phyloP scores from a whole-genome alignment of 37 sponge, comb jelly and placozoan species.

The Eunapius fragilis region DNA sequence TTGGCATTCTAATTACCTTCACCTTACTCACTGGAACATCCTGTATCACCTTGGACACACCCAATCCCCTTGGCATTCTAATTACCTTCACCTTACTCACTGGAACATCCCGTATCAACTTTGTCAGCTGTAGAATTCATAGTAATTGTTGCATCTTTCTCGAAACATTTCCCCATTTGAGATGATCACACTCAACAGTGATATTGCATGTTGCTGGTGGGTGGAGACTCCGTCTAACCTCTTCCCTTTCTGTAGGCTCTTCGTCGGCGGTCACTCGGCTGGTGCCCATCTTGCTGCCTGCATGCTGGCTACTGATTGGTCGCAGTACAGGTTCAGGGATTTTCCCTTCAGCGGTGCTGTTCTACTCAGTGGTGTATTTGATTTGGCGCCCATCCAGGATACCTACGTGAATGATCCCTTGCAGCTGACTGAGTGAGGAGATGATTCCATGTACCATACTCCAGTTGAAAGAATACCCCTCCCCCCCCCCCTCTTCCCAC shows the following conservation, averaged over 20 bases:
- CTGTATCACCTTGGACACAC: no score
- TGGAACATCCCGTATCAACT: no score
- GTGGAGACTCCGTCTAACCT: neutral
- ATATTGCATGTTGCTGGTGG: no score
- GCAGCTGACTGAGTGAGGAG: constrained; percentile 21
- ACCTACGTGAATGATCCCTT: constrained; percentile 15
- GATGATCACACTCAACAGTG: no score
- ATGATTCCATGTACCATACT: neutral
- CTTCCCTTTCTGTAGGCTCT: constrained; percentile 2
- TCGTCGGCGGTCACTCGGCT: constrained; percentile 36
- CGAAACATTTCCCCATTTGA: no score
- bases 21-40: no score
- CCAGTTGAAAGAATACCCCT: neutral
- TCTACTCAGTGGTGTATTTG: constrained; percentile 29
- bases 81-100: no score
- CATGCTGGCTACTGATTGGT: constrained; percentile 22
- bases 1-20: no score
- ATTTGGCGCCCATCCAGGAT: constrained; percentile 8
- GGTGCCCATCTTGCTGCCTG: constrained; percentile 36
- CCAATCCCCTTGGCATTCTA: no score
- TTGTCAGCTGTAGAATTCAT: no score
- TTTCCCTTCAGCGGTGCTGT: constrained; percentile 28
- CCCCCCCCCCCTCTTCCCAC: neutral
- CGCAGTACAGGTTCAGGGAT: neutral
- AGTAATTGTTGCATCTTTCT: no score